phyloP scores from a whole-genome alignment of 2,797 vertebrate species.

The Phalanger gymnotis region DNA sequence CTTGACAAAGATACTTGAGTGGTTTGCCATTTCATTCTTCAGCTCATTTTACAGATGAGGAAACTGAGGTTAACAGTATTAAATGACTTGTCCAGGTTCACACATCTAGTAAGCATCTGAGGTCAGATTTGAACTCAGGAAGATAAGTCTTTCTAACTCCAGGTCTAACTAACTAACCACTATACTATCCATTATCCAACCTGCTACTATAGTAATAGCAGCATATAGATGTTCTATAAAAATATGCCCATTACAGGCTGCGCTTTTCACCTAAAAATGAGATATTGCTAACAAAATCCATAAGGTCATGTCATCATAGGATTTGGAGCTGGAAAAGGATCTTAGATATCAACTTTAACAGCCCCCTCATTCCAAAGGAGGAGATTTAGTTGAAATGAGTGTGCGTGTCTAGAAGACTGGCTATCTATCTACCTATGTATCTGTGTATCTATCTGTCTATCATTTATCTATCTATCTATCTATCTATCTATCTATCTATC shows the following conservation, averaged over 20 bases:
- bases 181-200: background rate
- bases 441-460: no score
- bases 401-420: constrained; percentile 37
- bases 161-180: background rate
- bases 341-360: background rate
- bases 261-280: constrained; percentile 15
- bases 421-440: background rate
- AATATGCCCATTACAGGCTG: constrained; percentile 20
- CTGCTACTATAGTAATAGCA: background rate
- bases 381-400: constrained; percentile 14
- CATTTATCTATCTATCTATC: no score
- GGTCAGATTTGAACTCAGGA: background rate
- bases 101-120: background rate
- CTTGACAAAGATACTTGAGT: background rate
- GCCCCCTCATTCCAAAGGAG: background rate
- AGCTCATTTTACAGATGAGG: background rate
- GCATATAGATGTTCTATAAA: constrained; percentile 2
- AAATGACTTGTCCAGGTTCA: background rate
- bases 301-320: background rate
- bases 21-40: background rate
- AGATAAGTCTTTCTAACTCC: background rate
- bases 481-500: no score
- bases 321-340: background rate
- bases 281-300: constrained; percentile 33
- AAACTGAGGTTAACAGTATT: background rate